A percentile compares a stretch with the other conserved stretches of the same genome.
Conservation (phyloP, 2,113 vertebrate species). For the Plectropomus leopardus region DNA sequence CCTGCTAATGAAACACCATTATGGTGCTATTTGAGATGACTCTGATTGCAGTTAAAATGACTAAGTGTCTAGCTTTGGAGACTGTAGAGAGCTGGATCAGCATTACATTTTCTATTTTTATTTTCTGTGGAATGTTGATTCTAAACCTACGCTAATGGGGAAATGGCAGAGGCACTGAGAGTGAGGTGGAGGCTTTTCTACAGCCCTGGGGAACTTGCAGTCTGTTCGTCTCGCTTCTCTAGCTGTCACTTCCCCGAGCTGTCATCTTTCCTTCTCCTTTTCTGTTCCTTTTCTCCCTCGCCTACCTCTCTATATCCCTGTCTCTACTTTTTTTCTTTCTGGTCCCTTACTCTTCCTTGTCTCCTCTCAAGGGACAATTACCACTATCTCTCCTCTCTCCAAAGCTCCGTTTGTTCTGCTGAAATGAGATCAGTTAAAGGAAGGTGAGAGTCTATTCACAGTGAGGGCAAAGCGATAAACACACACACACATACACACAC, state of each 20-base stretch:
- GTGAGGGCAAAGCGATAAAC: slow-evolving; percentile 78
- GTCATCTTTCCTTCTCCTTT: slow-evolving; percentile 63
- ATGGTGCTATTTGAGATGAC: slow-evolving; percentile 75
- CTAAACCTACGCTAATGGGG: slow-evolving; percentile 69
- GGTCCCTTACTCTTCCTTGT: slow-evolving; percentile 61
- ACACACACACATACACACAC: slow-evolving; percentile 37
- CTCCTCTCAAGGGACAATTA: slow-evolving; percentile 80
- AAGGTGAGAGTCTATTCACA: slow-evolving; percentile 81
- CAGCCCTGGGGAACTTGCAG: slow-evolving; percentile 68
- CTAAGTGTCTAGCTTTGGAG: slow-evolving; percentile 63
- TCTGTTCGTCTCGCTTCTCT: slow-evolving; percentile 72
- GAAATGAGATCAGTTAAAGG: slow-evolving; percentile 83
- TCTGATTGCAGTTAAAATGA: slow-evolving; percentile 80
- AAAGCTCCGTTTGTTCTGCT: slow-evolving; percentile 76
- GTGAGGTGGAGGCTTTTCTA: slow-evolving; percentile 64
- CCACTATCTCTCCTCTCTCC: slow-evolving; percentile 69
- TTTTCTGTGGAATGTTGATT: slow-evolving; percentile 76
- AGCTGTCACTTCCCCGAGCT: slow-evolving; percentile 71
- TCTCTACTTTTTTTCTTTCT: slow-evolving; percentile 27
- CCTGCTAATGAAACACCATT: slow-evolving; percentile 81
- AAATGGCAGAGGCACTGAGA: slow-evolving; percentile 62
- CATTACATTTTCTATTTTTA: slow-evolving; percentile 72
- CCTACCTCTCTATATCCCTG: slow-evolving; percentile 44
- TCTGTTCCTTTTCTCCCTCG: slow-evolving; percentile 37
- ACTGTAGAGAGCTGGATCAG: slow-evolving; percentile 66